Evolutionary conservation across 1,140 invertebrate genomes (phyloP).

Genomic region (Euura lappo): DNA sequence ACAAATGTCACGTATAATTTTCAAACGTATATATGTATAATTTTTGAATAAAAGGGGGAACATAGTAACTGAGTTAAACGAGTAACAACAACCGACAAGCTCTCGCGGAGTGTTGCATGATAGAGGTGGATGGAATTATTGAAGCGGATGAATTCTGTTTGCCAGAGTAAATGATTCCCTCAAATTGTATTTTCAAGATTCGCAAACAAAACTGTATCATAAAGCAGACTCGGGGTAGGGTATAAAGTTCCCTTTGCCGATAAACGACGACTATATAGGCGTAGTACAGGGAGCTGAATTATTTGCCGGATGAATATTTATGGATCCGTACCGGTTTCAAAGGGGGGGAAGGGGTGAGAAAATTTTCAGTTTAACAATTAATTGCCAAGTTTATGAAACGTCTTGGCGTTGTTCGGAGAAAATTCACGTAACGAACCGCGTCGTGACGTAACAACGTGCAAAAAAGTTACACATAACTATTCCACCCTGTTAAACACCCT

Average conservation of each 20-base stretch:
- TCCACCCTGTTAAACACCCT: too few relatives aligned
- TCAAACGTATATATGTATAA: too few relatives aligned
- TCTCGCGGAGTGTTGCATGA: too few relatives aligned
- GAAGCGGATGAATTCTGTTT: slow-evolving; percentile 30
- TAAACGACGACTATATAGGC: slow-evolving; percentile 20
- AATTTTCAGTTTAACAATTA: slow-evolving; percentile 40
- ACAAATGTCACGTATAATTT: too few relatives aligned
- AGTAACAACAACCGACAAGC: too few relatives aligned
- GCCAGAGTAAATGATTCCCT: slow-evolving; percentile 34
- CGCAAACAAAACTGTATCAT: slow-evolving; percentile 40
- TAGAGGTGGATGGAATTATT: slow-evolving; percentile 17
- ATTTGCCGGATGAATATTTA: slow-evolving; percentile 44
- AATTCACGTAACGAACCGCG: not conserved
- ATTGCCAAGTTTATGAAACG: slow-evolving; percentile 27
- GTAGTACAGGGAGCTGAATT: slow-evolving; percentile 24
- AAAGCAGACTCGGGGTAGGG: not conserved
- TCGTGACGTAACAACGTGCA: not conserved
- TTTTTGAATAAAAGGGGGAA: too few relatives aligned
- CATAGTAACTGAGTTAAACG: too few relatives aligned
- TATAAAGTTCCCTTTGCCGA: slow-evolving; percentile 14
- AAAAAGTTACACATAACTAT: too few relatives aligned
- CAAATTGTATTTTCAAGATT: slow-evolving; percentile 35
- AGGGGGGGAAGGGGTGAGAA: slow-evolving; percentile 16
- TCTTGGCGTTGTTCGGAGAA: not conserved
- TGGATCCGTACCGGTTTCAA: slow-evolving; percentile 21